Conservation (phyloP, 2,797 vertebrate species). For the Enteromius anoplus region DNA sequence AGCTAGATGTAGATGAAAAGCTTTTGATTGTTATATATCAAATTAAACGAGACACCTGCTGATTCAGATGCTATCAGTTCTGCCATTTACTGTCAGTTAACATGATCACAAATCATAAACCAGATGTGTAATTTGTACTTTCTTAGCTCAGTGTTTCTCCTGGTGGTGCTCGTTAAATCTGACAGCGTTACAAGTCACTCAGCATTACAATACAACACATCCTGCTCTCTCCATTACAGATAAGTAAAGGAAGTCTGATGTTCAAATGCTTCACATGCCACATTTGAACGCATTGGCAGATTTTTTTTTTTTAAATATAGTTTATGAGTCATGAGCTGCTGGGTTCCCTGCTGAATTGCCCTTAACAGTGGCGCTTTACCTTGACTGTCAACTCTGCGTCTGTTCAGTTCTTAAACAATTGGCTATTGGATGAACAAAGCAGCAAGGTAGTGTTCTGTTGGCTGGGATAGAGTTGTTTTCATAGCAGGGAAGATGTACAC, state of each 20-base stretch:
- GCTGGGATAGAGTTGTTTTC: not conserved
- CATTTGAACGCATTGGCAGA: not conserved
- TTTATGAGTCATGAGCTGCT: slow-evolving; percentile 13
- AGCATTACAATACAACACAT: not conserved
- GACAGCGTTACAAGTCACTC: not conserved
- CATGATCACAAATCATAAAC: not conserved
- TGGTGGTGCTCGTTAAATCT: not conserved
- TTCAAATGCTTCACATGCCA: not conserved
- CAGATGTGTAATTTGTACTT: not conserved
- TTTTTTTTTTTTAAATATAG: not conserved
- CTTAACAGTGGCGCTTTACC: slow-evolving; percentile 4
- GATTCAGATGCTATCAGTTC: not conserved
- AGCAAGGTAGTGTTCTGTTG: not conserved
- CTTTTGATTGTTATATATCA: not conserved
- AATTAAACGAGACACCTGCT: not conserved
- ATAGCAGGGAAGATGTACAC: not conserved
- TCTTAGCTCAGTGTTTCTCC: not conserved
- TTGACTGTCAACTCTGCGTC: not conserved
- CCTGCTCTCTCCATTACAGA: not conserved
- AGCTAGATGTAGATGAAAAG: not conserved
- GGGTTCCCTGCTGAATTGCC: not conserved
- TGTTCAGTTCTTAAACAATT: slow-evolving; percentile 4
- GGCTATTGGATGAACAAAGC: not conserved
- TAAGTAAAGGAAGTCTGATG: not conserved
- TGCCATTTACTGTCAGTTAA: not conserved